These are phyloP conservation scores for Antechinus flavipes DNA, from an alignment of 2,113 vertebrate species.

Conservation along the genomic window DNA sequence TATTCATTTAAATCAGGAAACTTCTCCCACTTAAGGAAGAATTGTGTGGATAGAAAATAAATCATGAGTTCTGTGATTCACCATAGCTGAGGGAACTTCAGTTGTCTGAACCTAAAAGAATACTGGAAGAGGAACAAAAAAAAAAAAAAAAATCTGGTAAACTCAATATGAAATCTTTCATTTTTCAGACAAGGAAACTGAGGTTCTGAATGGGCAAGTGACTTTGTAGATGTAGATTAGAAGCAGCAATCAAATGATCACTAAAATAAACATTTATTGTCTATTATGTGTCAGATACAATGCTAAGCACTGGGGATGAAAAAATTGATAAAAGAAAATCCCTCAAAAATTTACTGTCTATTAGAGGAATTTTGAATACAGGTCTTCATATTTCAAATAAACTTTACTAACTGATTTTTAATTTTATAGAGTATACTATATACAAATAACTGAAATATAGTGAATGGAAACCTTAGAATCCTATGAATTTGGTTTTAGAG, in stretches of 20 bases:
- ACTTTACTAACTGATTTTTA: neutral
- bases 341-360: neutral
- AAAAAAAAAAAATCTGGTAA: neutral
- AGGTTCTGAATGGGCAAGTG: neutral
- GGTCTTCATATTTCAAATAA: neutral
- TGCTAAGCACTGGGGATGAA: neutral
- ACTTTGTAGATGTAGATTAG: neutral
- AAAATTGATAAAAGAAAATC: neutral
- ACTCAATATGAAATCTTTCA: neutral
- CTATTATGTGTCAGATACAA: too few relatives aligned
- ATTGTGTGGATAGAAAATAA: slow-evolving; percentile 70
- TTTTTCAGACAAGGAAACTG: neutral
- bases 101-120: slow-evolving; percentile 24
- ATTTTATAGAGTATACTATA: neutral
- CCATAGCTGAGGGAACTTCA: slow-evolving; percentile 59
- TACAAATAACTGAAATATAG: neutral
- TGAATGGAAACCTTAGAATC: neutral
- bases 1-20: slow-evolving; percentile 65
- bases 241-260: neutral
- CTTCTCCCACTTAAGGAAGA: slow-evolving; percentile 53
- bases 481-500: neutral
- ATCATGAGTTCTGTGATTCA: slow-evolving; percentile 49
- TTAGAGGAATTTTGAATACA: neutral
- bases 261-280: neutral
- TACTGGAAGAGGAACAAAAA: neutral